Evolutionary conservation across 2,888 invertebrate species (phyloP), one percentile per base, ranked within the genome.

Genomic region (Lasius fuliginosus): DNA sequence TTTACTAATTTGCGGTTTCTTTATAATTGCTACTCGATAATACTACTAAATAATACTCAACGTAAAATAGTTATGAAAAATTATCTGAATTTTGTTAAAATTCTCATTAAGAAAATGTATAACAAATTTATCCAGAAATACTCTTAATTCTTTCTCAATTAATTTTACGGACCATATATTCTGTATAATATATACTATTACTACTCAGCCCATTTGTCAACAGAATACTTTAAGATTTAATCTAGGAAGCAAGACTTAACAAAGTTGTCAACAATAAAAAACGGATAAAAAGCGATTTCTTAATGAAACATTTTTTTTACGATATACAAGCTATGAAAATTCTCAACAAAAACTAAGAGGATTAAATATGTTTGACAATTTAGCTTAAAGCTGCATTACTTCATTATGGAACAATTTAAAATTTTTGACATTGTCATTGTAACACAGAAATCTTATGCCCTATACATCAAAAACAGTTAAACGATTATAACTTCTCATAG

Each of bases 11-110:
- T 56, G 76, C 12, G n/a, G 15, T 46, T 46, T 60, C 1, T 65
- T 3, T 23, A 65, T 40, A 68, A 40, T 30, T 68, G 77, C 40
- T 58, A 69, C 1, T 81, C 8, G 8, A 79, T 81, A 81, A 81
- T 81, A 81, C 79, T 81, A 71, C 12, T 40, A 71, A 65, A 49
- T 81, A 71, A 71, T 81, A 81, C 79, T 60, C 30, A 40, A 60
- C 60, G 15, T 79, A 46, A 60, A 82, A 64, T 53, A 67, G 27
- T 53, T n/a, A 33, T 12, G 40, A 77, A 12, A 11, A 62, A 5
- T 12, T n/a, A 67, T 40, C n/a, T 8, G 49, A n/a, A 12, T 30
- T 40, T 18, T 30, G 1, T 9, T 30, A 12, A 53, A 56, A 42
- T 67, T 5, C 60, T 58, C 11, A 23, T 46, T 36, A 71, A 58